Evolutionary conservation across 1,140 invertebrate species (phyloP).

Genomic region (Drosophila tropicalis): DNA sequence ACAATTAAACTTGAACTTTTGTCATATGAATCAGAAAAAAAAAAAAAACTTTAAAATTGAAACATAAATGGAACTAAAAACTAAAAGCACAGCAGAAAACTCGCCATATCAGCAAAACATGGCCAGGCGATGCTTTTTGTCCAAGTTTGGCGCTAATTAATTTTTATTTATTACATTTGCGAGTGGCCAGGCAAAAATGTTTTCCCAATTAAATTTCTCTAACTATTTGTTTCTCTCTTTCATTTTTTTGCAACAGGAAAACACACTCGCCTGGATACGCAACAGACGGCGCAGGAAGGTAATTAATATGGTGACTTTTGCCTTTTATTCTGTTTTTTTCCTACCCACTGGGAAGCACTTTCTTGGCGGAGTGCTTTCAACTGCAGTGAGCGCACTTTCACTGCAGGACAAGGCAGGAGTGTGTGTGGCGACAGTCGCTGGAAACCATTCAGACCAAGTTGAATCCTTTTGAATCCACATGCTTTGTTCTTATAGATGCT

Average conservation of each 20-base stretch:
- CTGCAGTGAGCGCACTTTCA: constrained; percentile 60
- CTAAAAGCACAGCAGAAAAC: constrained; percentile 58
- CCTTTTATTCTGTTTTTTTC: constrained; percentile 22
- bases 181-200: constrained; percentile 40
- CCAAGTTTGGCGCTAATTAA: constrained; percentile 73
- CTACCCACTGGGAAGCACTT: not conserved
- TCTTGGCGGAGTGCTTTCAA: constrained; percentile 8
- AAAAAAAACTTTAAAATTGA: constrained; percentile 12
- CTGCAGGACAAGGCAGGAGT: constrained; percentile 23
- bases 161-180: constrained; percentile 75
- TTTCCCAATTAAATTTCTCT: constrained; percentile 67
- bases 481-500: constrained; percentile 83
- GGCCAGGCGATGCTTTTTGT: constrained; percentile 40
- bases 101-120: constrained; percentile 70
- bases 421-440: constrained; percentile 13
- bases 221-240: constrained; percentile 39
- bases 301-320: constrained; percentile 63
- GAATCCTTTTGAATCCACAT: not conserved
- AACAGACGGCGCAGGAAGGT: constrained; percentile 76
- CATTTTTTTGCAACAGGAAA: constrained; percentile 60
- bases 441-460: not conserved
- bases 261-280: constrained; percentile 68
- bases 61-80: constrained; percentile 55
- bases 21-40: constrained; percentile 55
- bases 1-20: constrained; percentile 82